A percentile compares a stretch with the other conserved stretches of the same genome.
Evolutionary conservation across 2,888 invertebrate species (phyloP).

Genomic region (Phortica magna): DNA sequence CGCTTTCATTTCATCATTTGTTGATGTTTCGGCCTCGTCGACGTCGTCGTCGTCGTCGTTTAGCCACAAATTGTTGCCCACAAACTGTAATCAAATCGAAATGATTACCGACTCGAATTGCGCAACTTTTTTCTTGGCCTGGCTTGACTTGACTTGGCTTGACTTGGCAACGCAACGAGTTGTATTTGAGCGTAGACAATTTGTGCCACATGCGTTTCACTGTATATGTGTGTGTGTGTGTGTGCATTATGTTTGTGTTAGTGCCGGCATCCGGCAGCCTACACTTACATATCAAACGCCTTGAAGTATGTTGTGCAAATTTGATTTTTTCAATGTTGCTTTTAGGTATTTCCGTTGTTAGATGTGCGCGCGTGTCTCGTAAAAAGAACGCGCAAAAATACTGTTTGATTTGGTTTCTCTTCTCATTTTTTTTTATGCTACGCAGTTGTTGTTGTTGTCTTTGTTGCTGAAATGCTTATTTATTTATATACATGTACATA

Average conservation of each 20-base stretch:
- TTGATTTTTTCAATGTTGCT: slow-evolving; percentile 26
- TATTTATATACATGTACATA: no score
- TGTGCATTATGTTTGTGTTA: neutral
- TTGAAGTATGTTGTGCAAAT: slow-evolving; percentile 18
- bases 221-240: neutral
- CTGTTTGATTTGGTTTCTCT: neutral
- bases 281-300: neutral
- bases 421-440: neutral
- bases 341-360: slow-evolving; percentile 16
- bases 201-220: neutral
- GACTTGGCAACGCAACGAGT: no score
- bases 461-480: neutral
- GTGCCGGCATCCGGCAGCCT: neutral
- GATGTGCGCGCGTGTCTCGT: slow-evolving; percentile 7
- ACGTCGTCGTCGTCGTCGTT: neutral
- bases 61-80: slow-evolving; percentile 32
- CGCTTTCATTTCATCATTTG: neutral
- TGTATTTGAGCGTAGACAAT: neutral
- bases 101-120: slow-evolving; percentile 61
- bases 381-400: neutral
- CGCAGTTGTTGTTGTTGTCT: neutral
- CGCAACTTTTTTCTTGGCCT: slow-evolving; percentile 43
- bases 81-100: slow-evolving; percentile 49
- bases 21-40: slow-evolving; percentile 17
- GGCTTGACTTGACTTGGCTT: no score